Conservation (phyloP, 2,113 vertebrate genomes). For the Hyperopisus bebe region DNA sequence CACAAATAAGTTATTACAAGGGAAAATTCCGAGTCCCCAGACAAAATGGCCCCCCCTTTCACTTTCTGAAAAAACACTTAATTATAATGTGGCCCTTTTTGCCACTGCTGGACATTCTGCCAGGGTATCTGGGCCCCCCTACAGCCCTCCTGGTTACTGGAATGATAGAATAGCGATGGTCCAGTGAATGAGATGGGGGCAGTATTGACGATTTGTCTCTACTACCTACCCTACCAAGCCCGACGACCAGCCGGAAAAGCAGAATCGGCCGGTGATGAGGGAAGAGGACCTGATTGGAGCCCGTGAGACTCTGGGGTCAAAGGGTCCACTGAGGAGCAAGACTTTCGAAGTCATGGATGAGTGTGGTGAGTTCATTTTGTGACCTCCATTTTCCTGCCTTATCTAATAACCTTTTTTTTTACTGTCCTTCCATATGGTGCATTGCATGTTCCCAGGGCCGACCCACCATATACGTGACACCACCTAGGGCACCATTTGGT, state of each 20-base stretch:
- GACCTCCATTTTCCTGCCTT: background rate
- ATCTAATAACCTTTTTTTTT: background rate
- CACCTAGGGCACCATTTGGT: background rate
- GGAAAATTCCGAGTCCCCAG: background rate
- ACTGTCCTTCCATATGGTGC: background rate
- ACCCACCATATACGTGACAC: background rate
- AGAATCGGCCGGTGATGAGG: constrained; percentile 79
- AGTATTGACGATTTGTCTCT: background rate
- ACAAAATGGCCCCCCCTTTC: background rate
- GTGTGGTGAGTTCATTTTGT: constrained; percentile 62
- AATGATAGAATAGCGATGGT: background rate
- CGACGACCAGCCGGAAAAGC: constrained; percentile 56
- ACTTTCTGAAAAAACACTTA: background rate
- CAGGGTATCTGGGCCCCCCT: background rate
- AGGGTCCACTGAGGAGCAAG: constrained; percentile 77
- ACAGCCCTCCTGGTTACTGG: background rate
- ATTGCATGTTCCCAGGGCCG: background rate
- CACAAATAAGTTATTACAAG: background rate
- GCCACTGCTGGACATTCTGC: background rate
- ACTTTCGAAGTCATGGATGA: constrained; percentile 90
- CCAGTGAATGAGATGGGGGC: background rate
- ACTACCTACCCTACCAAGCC: constrained; percentile 23
- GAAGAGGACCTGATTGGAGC: constrained; percentile 80
- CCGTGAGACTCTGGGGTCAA: constrained; percentile 62
- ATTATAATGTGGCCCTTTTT: background rate